A percentile compares a stretch with the other conserved stretches of the same genome.
Evolutionary conservation across 2,113 vertebrate genomes (phyloP).

Genomic region (Nothocercus nigrocapillus): DNA sequence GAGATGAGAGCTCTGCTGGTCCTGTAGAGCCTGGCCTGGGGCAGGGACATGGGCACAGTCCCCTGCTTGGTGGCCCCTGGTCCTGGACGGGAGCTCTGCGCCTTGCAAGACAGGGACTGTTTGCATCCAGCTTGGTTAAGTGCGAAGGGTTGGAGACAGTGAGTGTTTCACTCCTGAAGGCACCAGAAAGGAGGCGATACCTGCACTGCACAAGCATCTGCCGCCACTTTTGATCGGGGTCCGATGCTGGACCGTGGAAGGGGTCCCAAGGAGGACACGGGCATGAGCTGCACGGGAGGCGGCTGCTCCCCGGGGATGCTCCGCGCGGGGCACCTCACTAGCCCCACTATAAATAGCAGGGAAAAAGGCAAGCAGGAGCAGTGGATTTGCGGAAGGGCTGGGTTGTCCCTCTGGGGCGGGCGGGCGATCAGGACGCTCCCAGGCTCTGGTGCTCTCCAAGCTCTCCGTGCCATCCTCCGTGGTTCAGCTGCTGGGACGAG

Average conservation of each 20-base stretch:
- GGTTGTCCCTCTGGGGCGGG: neutral
- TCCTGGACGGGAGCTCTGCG: neutral
- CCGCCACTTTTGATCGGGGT: rapidly evolving
- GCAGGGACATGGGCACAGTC: rapidly evolving
- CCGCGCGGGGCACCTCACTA: slow-evolving; percentile 16
- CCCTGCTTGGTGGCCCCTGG: neutral
- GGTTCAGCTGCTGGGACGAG: neutral
- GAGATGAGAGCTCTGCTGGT: neutral
- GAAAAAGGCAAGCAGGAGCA: slow-evolving; percentile 9
- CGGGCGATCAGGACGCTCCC: neutral
- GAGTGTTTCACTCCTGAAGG: rapidly evolving
- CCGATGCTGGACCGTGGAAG: neutral
- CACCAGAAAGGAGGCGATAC: rapidly evolving
- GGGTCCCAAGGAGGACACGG: too few relatives aligned
- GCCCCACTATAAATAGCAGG: slow-evolving; percentile 30
- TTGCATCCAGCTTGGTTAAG: neutral
- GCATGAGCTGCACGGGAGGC: neutral
- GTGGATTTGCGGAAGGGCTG: slow-evolving; percentile 1
- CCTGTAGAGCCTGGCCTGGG: rapidly evolving
- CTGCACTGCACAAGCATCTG: neutral
- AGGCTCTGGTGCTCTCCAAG: too few relatives aligned
- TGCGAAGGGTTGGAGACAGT: rapidly evolving
- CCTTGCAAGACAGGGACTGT: rapidly evolving
- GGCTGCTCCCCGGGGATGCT: neutral
- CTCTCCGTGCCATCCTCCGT: neutral